Percentiles rank a stretch among this genome's conserved stretches.
These are phyloP conservation scores for Argyresthia goedartella DNA, from an alignment of 2,888 invertebrate genomes.

Conservation along the genomic window DNA sequence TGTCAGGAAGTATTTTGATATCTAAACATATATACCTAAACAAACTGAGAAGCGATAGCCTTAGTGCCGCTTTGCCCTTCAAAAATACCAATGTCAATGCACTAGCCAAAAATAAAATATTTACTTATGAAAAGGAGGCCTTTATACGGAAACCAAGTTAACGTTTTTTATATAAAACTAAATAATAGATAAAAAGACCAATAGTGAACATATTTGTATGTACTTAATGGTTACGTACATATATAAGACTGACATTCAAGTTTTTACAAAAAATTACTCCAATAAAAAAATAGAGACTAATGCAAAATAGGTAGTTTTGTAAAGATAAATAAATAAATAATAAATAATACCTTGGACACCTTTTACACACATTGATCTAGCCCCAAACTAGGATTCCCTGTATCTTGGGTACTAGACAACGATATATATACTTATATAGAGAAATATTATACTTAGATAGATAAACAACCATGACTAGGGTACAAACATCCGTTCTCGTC, in stretches of 20 bases:
- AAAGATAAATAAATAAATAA: neutral
- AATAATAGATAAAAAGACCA: slow-evolving; percentile 4
- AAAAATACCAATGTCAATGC: slow-evolving; percentile 36
- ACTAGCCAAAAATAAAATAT: slow-evolving; percentile 38
- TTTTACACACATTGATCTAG: no score
- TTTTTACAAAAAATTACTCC: neutral
- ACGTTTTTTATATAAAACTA: slow-evolving; percentile 9
- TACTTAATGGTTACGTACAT: neutral
- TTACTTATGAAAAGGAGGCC: slow-evolving; percentile 39
- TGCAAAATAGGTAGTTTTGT: neutral
- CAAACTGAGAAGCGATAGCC: slow-evolving; percentile 28
- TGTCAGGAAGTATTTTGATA: slow-evolving; percentile 38
- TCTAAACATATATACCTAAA: slow-evolving; percentile 32
- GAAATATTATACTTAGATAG: no score
- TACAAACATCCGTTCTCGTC: no score
- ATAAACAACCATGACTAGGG: no score
- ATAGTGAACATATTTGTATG: slow-evolving; percentile 2
- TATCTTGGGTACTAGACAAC: no score
- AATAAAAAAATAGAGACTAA: no score
- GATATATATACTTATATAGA: no score
- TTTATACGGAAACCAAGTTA: slow-evolving; percentile 29
- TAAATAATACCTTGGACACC: no score
- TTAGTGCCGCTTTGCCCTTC: slow-evolving; percentile 35
- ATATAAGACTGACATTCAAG: neutral
- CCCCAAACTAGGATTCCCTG: no score